phyloP scores from a whole-genome alignment of 2,113 vertebrate species.

The Probosciger aterrimus region DNA sequence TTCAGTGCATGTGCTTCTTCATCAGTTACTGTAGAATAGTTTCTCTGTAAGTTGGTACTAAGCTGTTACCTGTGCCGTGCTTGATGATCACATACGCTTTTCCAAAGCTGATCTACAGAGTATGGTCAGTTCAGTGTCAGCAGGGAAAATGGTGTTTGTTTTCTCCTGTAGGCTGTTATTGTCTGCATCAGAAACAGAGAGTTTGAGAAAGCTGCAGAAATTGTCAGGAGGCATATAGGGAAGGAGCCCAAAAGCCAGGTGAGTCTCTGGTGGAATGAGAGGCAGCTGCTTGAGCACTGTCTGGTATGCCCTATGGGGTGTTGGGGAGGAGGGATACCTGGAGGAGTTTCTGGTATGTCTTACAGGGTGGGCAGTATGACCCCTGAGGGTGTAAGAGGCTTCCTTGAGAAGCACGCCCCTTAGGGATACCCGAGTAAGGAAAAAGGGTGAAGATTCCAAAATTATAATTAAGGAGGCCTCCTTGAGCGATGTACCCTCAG shows the following conservation, averaged over 20 bases:
- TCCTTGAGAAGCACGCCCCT: not conserved
- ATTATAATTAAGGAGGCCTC: not conserved
- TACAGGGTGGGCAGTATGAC: not conserved
- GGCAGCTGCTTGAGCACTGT: not conserved
- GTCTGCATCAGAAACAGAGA: conserved; percentile 81
- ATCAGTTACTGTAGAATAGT: not conserved
- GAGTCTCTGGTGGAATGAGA: not conserved
- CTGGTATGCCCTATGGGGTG: not conserved
- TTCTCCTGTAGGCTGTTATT: conserved; percentile 77
- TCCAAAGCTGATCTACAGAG: not conserved
- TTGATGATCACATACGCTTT: accelerated
- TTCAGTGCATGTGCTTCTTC: too few relatives aligned
- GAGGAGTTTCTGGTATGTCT: not conserved
- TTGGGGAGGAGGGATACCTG: not conserved
- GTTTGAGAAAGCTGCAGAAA: conserved; percentile 81
- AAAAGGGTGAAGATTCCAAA: not conserved
- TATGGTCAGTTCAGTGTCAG: accelerated
- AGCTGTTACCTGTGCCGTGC: not conserved
- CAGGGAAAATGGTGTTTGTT: not conserved
- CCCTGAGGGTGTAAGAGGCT: not conserved
- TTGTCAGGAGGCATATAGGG: conserved; percentile 78
- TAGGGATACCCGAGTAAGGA: not conserved
- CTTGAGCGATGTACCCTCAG: not conserved
- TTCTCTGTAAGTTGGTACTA: not conserved
- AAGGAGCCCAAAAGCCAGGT: conserved; percentile 78